These are phyloP conservation scores for Ornithorhynchus anatinus DNA, from an alignment of 2,113 vertebrate species.

Conservation along the genomic window DNA sequence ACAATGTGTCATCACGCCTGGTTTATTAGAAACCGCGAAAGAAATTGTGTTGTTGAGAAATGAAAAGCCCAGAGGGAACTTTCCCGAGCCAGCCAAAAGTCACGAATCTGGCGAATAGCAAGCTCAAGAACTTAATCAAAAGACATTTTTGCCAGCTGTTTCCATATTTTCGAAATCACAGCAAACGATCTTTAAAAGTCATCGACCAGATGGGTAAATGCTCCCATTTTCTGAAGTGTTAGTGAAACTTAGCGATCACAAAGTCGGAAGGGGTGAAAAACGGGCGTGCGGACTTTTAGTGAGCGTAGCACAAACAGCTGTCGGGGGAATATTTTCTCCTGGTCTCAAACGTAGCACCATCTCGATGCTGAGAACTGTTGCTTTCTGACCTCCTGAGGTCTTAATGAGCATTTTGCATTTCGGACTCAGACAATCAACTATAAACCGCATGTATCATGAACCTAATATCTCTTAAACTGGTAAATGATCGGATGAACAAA, in stretches of 20 bases:
- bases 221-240: conserved; percentile 68
- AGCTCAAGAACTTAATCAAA: conserved; percentile 64
- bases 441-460: not conserved
- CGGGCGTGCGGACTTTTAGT: conserved; percentile 48
- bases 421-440: conserved; percentile 13
- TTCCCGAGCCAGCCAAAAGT: conserved; percentile 36
- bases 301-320: conserved; percentile 58
- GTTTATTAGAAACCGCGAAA: conserved; percentile 58
- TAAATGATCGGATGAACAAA: conserved; percentile 8
- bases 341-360: not conserved
- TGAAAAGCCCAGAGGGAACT: conserved; percentile 49
- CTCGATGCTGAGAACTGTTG: not conserved
- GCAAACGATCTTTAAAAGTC: conserved; percentile 65
- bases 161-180: conserved; percentile 69
- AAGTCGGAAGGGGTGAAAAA: conserved; percentile 53
- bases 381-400: not conserved
- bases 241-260: conserved; percentile 63
- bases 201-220: conserved; percentile 66
- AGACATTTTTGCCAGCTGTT: conserved; percentile 70
- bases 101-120: conserved; percentile 60
- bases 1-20: conserved; percentile 46
- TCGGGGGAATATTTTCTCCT: conserved; percentile 27
- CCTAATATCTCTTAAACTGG: not conserved
- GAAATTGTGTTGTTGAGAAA: conserved; percentile 51
- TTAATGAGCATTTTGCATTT: not conserved